Evolutionary conservation across 2,797 vertebrate species (phyloP).

Genomic region (Lagorchestes hirsutus): DNA sequence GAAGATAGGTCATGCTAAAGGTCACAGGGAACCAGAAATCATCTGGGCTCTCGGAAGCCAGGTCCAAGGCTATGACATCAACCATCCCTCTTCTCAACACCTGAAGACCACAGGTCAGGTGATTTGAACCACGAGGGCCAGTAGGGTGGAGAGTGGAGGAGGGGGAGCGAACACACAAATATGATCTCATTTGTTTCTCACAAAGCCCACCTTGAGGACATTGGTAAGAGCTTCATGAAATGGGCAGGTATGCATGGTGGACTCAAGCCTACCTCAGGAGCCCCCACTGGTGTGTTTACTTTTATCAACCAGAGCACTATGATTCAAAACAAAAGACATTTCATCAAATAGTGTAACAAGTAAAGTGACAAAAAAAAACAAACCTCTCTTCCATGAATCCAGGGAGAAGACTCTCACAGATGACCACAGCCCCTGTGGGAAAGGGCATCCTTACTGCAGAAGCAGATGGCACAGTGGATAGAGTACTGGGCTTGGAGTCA

Average conservation of each 20-base stretch:
- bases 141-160: not conserved
- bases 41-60: no score
- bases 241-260: no score
- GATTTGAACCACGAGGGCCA: not conserved
- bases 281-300: not conserved
- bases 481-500: no score
- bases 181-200: no score
- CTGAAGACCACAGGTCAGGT: not conserved
- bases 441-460: not conserved
- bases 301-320: not conserved
- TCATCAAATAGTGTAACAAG: not conserved
- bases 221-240: not conserved
- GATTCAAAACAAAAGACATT: not conserved
- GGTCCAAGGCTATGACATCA: not conserved
- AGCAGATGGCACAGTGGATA: not conserved
- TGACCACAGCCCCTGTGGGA: not conserved
- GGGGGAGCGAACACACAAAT: no score
- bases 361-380: not conserved
- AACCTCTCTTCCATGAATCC: not conserved
- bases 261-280: not conserved
- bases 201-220: not conserved
- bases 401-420: not conserved
- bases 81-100: no score
- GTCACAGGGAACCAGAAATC: no score
- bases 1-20: not conserved